Base-by-base conservation (phyloP, 2,797 vertebrate species). In the Hypotaenidia philippensis region DNA sequence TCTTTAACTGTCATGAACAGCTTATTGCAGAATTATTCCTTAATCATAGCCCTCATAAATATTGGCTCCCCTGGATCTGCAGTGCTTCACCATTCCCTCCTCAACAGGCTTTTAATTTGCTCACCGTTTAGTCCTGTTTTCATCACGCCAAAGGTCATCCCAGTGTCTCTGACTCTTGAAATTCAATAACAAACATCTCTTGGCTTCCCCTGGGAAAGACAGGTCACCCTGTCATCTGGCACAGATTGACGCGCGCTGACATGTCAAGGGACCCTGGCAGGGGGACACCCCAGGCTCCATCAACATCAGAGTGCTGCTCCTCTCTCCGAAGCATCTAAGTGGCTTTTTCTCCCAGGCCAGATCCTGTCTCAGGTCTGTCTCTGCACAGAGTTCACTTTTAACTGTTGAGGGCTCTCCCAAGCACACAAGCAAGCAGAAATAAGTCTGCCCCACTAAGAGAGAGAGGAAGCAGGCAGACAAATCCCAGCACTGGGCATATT, bases 121-220 rank as follows among this genome's bases (percentile, higher is more conserved):
- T 65, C 3, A 0, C 56, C 5, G 0, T 36, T 88, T 4, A 32
- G 32, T 56, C 77, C 45, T 1, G 1, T 19, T 87, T 29, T 8
- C 57, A 19, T 22, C 2, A 0, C 1, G 0, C 70, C 74, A 83
- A 56, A 66, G 49, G 31, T 81, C 55, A 38, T 32, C 15, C 49
- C 79, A 69, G 50, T 17, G 38, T 11, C 52, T 63, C 76, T 4
- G 40, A 57, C 31, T 77, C 60, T 31, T 41, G 1, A 22, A 38
- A 44, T 70, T 55, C 86, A 22, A 60, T 60, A 26, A 40, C 61
- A 70, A 86, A 31, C 49, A 45, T 7, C 61, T n/a, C 55, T 69
- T 3, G 6, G 74, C 72, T 47, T 45, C 41, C 34, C 50, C 26
- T 1, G 13, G 74, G 90, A 75, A 79, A 36, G 57, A 49, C 34